These are phyloP conservation scores for Poeciliopsis turneri DNA, from an alignment of 2,797 vertebrate species.

Conservation along the genomic window DNA sequence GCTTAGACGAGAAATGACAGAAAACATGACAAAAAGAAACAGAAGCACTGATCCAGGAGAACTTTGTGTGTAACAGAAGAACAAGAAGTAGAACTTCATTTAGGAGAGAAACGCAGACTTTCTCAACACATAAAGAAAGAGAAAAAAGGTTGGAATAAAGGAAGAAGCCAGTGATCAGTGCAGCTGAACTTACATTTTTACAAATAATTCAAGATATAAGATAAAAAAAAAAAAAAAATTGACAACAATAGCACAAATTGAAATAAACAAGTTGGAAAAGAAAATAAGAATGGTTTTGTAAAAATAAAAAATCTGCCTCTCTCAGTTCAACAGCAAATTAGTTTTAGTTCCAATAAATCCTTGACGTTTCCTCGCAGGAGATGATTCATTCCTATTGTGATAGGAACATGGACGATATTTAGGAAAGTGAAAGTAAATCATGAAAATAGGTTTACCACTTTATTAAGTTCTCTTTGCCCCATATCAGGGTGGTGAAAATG, in stretches of 20 bases:
- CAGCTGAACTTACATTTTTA: not conserved
- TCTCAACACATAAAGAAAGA: not conserved
- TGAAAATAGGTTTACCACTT: not conserved
- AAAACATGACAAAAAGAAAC: no score
- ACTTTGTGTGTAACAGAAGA: no score
- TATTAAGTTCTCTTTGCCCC: not conserved
- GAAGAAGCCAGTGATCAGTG: not conserved
- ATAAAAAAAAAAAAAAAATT: not conserved
- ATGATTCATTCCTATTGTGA: not conserved
- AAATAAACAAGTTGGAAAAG: not conserved
- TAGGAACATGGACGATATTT: not conserved
- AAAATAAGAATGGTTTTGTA: not conserved
- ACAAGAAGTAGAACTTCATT: no score
- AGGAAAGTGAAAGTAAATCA: not conserved
- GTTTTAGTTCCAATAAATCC: not conserved
- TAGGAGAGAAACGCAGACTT: not conserved
- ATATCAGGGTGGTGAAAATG: not conserved
- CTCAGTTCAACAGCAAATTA: not conserved
- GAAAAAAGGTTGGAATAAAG: not conserved
- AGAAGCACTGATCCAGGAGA: no score
- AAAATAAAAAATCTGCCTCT: not conserved
- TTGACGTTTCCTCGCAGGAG: not conserved
- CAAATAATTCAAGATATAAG: no score
- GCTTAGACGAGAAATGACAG: no score
- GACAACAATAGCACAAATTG: not conserved